Conservation (phyloP, 2,113 vertebrate genomes). For the Carassius carassius region DNA sequence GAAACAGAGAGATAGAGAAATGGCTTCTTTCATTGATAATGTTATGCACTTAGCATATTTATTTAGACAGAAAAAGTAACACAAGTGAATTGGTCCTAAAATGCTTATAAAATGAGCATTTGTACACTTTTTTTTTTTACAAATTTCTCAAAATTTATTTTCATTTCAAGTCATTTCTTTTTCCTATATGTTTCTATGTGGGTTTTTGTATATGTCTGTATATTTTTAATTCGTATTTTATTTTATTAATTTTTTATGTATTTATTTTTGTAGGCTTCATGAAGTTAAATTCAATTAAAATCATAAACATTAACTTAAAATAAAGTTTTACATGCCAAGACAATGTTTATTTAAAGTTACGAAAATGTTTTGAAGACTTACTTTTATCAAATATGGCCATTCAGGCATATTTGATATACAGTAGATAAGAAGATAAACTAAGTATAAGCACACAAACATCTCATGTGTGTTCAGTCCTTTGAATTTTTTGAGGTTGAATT, state of each 20-base stretch:
- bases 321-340: no score
- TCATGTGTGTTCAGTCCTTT: background rate
- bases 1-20: background rate
- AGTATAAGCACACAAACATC: constrained; percentile 2
- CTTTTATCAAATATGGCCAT: background rate
- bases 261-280: no score
- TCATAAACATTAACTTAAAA: no score
- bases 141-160: no score
- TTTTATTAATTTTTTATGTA: no score
- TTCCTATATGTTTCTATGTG: no score
- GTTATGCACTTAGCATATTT: background rate
- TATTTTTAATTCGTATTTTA: no score
- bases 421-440: background rate
- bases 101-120: background rate
- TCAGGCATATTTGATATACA: no score
- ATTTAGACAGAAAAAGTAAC: background rate
- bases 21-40: background rate
- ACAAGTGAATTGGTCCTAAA: background rate
- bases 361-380: background rate
- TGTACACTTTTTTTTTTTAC: background rate
- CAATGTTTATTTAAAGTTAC: background rate
- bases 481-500: constrained; percentile 2
- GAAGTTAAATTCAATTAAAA: no score
- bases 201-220: no score
- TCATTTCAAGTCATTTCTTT: no score